A percentile compares a stretch with the other conserved stretches of the same genome.
Evolutionary conservation across 2,113 vertebrate species (phyloP).

Genomic region (Hucho hucho): DNA sequence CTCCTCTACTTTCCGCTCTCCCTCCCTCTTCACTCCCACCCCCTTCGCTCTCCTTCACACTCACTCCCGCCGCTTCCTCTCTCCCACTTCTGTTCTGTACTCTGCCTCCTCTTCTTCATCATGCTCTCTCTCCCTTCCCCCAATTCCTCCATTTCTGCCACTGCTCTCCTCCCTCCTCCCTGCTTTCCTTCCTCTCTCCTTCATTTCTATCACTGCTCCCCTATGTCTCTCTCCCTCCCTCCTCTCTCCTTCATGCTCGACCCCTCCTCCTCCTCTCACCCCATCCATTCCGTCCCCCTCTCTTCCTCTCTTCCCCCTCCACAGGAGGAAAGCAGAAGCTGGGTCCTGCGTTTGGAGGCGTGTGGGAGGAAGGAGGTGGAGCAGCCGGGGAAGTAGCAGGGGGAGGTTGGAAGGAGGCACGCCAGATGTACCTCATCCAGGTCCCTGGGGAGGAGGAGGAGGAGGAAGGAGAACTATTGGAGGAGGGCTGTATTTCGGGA

Average conservation of each 20-base stretch:
- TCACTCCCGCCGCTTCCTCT: conserved; percentile 24
- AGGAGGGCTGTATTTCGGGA: conserved; percentile 67
- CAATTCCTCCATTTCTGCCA: conserved; percentile 3
- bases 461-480: conserved; percentile 61
- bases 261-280: conserved; percentile 23
- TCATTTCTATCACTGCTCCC: conserved; percentile 46
- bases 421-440: conserved; percentile 73
- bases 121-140: conserved; percentile 9
- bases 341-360: conserved; percentile 61
- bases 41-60: neutral
- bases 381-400: conserved; percentile 50
- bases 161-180: conserved; percentile 10
- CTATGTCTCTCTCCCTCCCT: conserved; percentile 39
- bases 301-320: conserved; percentile 33
- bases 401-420: conserved; percentile 66
- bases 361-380: conserved; percentile 74
- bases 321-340: conserved; percentile 75
- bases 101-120: conserved; percentile 31
- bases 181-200: conserved; percentile 33
- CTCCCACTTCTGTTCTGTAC: conserved; percentile 14
- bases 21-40: conserved; percentile 13
- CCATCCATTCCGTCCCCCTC: conserved; percentile 1
- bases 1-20: conserved; percentile 12
- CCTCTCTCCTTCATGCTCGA: conserved; percentile 31
- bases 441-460: conserved; percentile 66